Conservation (phyloP, 2,113 vertebrate species). For the Corydoras maculifer region DNA sequence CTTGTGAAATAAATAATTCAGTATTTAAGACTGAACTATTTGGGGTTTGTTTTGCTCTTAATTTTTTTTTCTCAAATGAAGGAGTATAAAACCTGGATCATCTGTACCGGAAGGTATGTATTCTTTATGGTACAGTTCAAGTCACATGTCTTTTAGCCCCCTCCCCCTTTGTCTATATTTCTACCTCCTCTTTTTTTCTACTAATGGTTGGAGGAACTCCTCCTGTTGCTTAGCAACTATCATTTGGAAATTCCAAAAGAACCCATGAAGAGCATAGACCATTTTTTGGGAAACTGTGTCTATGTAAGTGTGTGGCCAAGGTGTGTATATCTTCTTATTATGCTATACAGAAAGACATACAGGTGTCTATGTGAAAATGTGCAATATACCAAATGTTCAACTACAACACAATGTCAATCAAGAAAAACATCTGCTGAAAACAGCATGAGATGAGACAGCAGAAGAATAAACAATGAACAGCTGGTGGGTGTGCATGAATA, state of each 20-base stretch:
- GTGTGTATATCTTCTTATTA: background rate
- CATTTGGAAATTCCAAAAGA: conserved; percentile 48
- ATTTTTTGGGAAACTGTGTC: conserved; percentile 23
- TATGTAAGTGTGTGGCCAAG: conserved; percentile 11
- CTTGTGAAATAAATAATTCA: background rate
- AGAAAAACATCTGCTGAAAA: conserved; percentile 18
- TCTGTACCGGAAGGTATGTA: background rate
- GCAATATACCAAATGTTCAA: background rate
- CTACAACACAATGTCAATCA: background rate
- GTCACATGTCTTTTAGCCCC: background rate
- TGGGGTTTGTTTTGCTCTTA: too few species aligned
- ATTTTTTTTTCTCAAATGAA: too few species aligned
- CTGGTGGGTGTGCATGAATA: conserved; percentile 2
- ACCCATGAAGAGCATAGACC: conserved; percentile 31
- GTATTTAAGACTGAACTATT: background rate
- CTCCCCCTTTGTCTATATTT: conserved; percentile 12
- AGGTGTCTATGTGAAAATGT: conserved; percentile 19
- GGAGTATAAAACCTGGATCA: background rate
- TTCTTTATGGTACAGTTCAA: background rate
- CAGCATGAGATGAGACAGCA: background rate
- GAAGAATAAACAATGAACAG: conserved; percentile 4
- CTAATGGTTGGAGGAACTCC: conserved; percentile 41
- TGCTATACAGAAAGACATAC: conserved; percentile 12
- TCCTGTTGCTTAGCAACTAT: conserved; percentile 54
- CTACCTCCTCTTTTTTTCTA: conserved; percentile 18